Conservation (phyloP, 2,888 invertebrate genomes). For the Calameuta idolon region DNA sequence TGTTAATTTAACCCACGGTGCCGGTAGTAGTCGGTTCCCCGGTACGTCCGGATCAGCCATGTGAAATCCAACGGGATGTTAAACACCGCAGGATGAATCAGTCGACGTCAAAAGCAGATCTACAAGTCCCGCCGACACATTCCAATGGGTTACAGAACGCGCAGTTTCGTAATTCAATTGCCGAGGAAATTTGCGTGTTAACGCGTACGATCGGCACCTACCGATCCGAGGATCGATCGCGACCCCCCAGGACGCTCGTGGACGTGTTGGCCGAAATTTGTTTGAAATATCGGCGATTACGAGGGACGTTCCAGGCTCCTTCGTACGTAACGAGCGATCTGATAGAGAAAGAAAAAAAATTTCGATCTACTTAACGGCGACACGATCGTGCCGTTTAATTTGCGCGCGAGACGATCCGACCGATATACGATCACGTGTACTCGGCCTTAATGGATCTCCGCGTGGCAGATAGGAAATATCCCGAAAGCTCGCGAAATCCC, state of each 20-base stretch:
- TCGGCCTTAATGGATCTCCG: not conserved
- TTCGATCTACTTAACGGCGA: not conserved
- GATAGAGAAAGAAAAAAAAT: not conserved
- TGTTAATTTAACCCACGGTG: not conserved
- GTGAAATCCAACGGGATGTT: constrained; percentile 51
- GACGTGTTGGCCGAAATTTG: not conserved
- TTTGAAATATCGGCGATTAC: not conserved
- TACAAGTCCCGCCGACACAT: constrained; percentile 52
- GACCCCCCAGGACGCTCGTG: no score
- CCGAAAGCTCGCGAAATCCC: not conserved
- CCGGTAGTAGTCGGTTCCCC: not conserved
- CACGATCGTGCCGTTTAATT: no score
- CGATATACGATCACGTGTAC: not conserved
- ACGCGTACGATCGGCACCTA: constrained; percentile 31
- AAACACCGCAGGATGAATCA: constrained; percentile 53
- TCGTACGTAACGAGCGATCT: not conserved
- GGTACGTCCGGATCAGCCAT: constrained; percentile 30
- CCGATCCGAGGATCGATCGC: not conserved
- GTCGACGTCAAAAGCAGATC: constrained; percentile 60
- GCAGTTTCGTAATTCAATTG: constrained; percentile 34
- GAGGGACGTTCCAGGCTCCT: not conserved
- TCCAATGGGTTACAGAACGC: constrained; percentile 20
- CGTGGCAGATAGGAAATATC: not conserved
- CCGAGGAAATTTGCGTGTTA: constrained; percentile 34
- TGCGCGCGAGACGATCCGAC: not conserved